Evolutionary conservation across 1,140 invertebrate species (phyloP).

Genomic region (Aphidius gifuensis): DNA sequence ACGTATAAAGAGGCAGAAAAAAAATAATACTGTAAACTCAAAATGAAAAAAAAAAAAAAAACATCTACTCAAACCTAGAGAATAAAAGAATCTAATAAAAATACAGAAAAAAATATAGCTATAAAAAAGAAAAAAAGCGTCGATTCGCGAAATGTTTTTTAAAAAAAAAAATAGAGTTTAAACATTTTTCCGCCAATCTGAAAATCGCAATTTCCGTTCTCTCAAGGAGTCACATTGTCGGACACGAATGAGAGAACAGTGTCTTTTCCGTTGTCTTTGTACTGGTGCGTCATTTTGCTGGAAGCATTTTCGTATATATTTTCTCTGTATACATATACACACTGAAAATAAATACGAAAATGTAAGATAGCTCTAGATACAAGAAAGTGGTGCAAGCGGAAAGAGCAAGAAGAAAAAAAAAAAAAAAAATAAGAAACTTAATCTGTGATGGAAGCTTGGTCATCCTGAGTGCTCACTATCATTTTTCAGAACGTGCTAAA

Average conservation of each 20-base stretch:
- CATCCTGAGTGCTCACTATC: too few species aligned
- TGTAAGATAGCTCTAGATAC: neutral
- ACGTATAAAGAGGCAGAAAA: neutral
- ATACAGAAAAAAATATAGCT: neutral
- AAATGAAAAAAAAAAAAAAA: neutral
- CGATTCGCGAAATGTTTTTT: too few species aligned
- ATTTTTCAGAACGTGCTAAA: too few species aligned
- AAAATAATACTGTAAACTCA: too few species aligned
- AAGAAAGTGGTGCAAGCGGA: conserved; percentile 7
- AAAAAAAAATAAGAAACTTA: neutral
- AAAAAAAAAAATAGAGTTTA: neutral
- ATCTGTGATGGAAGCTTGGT: too few species aligned
- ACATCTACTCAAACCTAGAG: neutral
- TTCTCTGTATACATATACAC: neutral
- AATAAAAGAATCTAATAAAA: too few species aligned
- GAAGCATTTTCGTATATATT: neutral
- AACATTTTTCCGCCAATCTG: conserved; percentile 13
- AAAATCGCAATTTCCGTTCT: conserved; percentile 26
- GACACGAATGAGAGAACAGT: neutral
- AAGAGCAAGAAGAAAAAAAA: conserved; percentile 3
- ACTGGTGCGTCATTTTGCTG: neutral
- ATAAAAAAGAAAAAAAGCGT: neutral
- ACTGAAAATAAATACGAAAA: neutral
- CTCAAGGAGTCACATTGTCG: conserved; percentile 14
- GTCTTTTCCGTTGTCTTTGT: neutral